A percentile compares a stretch with the other conserved stretches of the same genome.
Evolutionary conservation across 2,113 vertebrate genomes (phyloP).

Genomic region (Puffinus mauretanicus): DNA sequence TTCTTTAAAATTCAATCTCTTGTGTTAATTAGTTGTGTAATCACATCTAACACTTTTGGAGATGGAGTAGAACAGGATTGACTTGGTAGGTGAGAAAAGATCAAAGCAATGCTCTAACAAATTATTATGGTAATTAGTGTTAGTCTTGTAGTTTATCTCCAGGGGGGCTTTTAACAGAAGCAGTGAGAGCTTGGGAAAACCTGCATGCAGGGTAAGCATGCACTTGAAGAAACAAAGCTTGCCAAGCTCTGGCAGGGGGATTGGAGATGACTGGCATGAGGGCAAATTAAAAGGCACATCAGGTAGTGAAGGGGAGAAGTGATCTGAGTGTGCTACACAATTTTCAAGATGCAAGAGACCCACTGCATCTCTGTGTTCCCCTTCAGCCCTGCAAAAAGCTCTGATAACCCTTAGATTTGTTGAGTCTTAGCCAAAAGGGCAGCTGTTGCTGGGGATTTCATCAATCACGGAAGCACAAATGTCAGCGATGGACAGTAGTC

Average conservation of each 20-base stretch:
- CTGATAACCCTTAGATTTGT: neutral
- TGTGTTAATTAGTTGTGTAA: conserved; percentile 75
- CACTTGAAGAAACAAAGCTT: conserved; percentile 47
- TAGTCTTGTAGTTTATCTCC: conserved; percentile 60
- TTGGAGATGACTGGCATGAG: neutral
- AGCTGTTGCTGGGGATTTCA: neutral
- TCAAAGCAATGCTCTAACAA: conserved; percentile 69
- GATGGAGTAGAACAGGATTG: conserved; percentile 52
- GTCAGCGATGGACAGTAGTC: neutral
- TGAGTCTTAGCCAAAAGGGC: neutral
- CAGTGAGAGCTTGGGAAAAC: conserved; percentile 61
- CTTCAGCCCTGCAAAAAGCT: neutral
- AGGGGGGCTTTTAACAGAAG: conserved; percentile 55
- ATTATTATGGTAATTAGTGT: conserved; percentile 72
- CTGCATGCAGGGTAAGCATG: neutral
- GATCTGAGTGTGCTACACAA: neutral
- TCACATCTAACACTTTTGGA: conserved; percentile 65
- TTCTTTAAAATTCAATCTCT: conserved; percentile 67
- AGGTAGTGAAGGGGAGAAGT: neutral
- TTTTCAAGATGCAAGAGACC: neutral
- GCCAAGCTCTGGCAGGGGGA: neutral
- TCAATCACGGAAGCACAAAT: neutral
- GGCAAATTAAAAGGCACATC: neutral
- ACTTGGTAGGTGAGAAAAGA: conserved; percentile 75
- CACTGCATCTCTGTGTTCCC: neutral